Percentiles rank a stretch among this genome's conserved stretches.
Evolutionary conservation across 1,140 invertebrate genomes (phyloP).

Genomic region (Bacillus rossius): DNA sequence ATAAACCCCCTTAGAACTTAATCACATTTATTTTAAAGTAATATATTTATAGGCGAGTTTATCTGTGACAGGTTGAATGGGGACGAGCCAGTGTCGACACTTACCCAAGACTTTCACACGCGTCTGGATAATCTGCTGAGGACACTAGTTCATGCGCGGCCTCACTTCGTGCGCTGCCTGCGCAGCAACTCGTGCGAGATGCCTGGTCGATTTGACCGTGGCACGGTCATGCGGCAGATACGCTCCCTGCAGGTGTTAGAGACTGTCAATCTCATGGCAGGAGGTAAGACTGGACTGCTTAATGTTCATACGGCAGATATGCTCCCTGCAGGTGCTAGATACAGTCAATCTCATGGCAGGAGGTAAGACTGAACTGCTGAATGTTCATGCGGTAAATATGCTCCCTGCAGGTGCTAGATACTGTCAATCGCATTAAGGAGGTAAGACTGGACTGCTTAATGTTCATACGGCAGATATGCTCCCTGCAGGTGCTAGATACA

Average conservation of each 20-base stretch:
- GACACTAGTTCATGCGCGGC: conserved; percentile 86
- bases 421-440: too few species aligned
- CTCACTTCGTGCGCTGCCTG: conserved; percentile 90
- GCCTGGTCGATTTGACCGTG: conserved; percentile 71
- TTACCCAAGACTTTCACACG: conserved; percentile 93
- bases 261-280: conserved; percentile 92
- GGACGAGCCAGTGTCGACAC: conserved; percentile 81
- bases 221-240: conserved; percentile 77
- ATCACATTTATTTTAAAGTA: too few species aligned
- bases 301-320: background rate
- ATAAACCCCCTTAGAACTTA: too few species aligned
- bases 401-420: too few species aligned
- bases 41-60: too few species aligned
- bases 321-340: too few species aligned
- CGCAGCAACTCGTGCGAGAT: conserved; percentile 77
- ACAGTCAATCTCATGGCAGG: too few species aligned
- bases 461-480: too few species aligned
- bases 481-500: too few species aligned
- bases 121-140: conserved; percentile 85
- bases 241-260: conserved; percentile 88
- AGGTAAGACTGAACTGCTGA: too few species aligned
- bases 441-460: too few species aligned
- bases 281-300: conserved; percentile 43
- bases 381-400: too few species aligned
- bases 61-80: conserved; percentile 76